phyloP scores from a whole-genome alignment of 92 coral and sea anemone species.

The Phenganax stokvisi region DNA sequence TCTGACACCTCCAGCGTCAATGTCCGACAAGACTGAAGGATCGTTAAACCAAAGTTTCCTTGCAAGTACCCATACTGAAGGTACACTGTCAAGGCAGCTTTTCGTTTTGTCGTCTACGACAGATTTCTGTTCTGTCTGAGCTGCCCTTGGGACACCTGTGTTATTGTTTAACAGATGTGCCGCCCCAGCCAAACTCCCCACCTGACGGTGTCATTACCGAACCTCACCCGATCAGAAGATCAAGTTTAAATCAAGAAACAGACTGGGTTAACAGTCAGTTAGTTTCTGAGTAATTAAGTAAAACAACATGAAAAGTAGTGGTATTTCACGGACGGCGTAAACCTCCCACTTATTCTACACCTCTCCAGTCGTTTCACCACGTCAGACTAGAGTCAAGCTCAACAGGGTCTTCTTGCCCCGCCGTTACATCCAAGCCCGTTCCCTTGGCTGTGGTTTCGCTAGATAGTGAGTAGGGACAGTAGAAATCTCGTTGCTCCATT shows the following conservation, averaged over 20 bases:
- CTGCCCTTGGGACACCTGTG: slow-evolving; percentile 64
- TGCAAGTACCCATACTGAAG: slow-evolving; percentile 29
- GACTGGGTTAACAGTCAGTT: slow-evolving; percentile 40
- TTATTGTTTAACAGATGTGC: slow-evolving; percentile 55
- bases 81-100: slow-evolving; percentile 49
- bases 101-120: slow-evolving; percentile 52
- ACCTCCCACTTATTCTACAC: slow-evolving; percentile 53
- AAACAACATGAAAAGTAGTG: slow-evolving; percentile 49
- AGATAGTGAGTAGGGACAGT: slow-evolving; percentile 23
- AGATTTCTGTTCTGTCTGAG: slow-evolving; percentile 56
- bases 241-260: slow-evolving; percentile 42
- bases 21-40: slow-evolving; percentile 48
- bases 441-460: no score
- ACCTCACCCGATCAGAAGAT: slow-evolving; percentile 48
- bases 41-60: slow-evolving; percentile 49
- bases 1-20: slow-evolving; percentile 50
- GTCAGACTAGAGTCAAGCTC: no score
- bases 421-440: slow-evolving; percentile 27
- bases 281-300: slow-evolving; percentile 35
- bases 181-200: no score
- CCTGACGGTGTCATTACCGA: slow-evolving; percentile 56
- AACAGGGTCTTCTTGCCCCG: no score
- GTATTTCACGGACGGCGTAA: slow-evolving; percentile 51
- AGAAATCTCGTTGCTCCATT: slow-evolving; percentile 31
- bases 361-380: slow-evolving; percentile 42